Evolutionary conservation across 2,797 vertebrate genomes (phyloP).

Genomic region (Tragelaphus oryx): DNA sequence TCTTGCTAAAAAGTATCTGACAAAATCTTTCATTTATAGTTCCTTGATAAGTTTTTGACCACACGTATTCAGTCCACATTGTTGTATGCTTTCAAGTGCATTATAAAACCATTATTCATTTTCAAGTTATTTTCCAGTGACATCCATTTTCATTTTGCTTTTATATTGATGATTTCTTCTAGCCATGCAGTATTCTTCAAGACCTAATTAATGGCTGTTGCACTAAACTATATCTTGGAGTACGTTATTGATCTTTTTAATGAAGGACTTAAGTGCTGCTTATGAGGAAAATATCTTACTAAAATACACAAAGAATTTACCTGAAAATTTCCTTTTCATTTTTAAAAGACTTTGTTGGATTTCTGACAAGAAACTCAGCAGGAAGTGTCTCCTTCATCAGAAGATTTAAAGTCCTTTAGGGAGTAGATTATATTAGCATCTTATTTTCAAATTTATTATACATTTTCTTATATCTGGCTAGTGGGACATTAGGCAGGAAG

Average conservation of each 20-base stretch:
- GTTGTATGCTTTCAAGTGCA: neutral
- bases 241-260: conserved; percentile 76
- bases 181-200: conserved; percentile 47
- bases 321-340: conserved; percentile 75
- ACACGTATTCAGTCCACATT: neutral
- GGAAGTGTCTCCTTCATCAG: conserved; percentile 74
- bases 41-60: neutral
- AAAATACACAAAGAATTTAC: conserved; percentile 62
- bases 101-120: neutral
- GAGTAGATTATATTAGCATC: conserved; percentile 57
- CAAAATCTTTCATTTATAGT: neutral
- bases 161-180: conserved; percentile 27
- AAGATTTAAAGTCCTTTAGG: conserved; percentile 62
- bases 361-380: conserved; percentile 63
- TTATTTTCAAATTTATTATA: conserved; percentile 73
- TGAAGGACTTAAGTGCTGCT: conserved; percentile 71
- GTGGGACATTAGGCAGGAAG: conserved; percentile 1
- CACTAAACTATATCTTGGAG: conserved; percentile 70
- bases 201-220: conserved; percentile 55
- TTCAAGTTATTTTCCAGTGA: neutral
- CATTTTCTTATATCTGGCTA: conserved; percentile 61
- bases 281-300: conserved; percentile 72
- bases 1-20: neutral
- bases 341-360: conserved; percentile 79
- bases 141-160: neutral